Base-by-base conservation (phyloP, 2,113 vertebrate genomes). In the Ophiodon elongatus region DNA sequence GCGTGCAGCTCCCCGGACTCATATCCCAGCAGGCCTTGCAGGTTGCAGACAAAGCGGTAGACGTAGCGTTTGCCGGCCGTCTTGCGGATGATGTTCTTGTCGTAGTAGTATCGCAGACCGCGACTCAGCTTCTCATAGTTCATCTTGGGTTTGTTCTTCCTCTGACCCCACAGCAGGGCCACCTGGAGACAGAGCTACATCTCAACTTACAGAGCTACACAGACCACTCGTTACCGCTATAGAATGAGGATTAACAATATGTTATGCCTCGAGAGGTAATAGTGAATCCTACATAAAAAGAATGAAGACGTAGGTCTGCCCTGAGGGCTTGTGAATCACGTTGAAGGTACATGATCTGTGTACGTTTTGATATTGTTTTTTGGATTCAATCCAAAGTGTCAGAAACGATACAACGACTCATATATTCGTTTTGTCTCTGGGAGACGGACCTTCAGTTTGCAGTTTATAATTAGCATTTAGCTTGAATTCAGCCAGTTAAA, bases 41-140 rank as follows among this genome's bases (percentile, higher is more conserved):
- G 91, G 90, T 95, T 92, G 90, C 94, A 94, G 70, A 94, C 92
- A 6, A 95, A 94, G 77, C 91, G 91, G 76, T 94, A 94, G 13
- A 94, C 94, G 6, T 93, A 95, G 78, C 93, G 93, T 0, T 95
- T 95, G 27, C 95, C 94, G 0, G 92, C 89, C 0, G 94, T 95
- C 82, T 95, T 95, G 64, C 92, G 88, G 75, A 95, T 95, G 60
- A 95, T 95, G 90, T 95, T 95, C 75, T 95, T 95, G 93, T 95
- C 95, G 13, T 95, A 95, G 84, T 95, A 95, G 88, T 95, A 95
- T 23, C 95, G 91, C 1, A 95, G 88, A 0, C 93, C 93, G 0
- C 93, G 92, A 29, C 93, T 94, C 45, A 95, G 88, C 85, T 94
- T 95, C 85, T 95, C 94, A 1, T 94, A 94, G 84, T 95, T 95